phyloP scores from a whole-genome alignment of 2,113 vertebrate species.

The Apodemus sylvaticus region DNA sequence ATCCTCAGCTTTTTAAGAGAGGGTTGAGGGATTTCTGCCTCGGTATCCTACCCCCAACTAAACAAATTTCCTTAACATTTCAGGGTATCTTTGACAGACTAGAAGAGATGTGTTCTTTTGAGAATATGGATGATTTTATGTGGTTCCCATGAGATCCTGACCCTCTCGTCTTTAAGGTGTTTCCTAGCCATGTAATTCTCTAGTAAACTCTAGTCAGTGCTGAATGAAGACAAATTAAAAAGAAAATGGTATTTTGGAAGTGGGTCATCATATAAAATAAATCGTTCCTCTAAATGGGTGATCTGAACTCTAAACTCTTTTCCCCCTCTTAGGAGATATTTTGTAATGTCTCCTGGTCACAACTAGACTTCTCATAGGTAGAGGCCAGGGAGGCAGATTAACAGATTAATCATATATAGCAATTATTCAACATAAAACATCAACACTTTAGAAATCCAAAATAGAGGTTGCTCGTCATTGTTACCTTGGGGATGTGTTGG shows the following conservation, averaged over 20 bases:
- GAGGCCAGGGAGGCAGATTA: background rate
- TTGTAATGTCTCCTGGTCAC: background rate
- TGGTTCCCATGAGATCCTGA: background rate
- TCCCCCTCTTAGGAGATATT: background rate
- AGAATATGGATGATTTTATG: background rate
- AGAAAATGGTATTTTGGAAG: background rate
- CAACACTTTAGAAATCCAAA: background rate
- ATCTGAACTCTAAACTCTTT: background rate
- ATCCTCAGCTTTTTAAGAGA: background rate
- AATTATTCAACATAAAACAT: background rate
- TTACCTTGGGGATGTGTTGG: background rate
- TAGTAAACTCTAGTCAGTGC: background rate
- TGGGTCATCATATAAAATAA: background rate
- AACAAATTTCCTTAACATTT: background rate
- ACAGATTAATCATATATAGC: background rate
- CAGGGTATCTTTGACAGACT: background rate
- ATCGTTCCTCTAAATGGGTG: background rate
- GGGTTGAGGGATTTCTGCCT: background rate
- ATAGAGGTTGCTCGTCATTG: background rate
- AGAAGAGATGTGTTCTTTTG: background rate
- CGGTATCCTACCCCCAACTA: background rate
- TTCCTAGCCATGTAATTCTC: background rate
- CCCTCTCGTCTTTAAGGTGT: background rate
- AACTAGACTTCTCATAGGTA: background rate
- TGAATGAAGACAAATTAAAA: background rate